A percentile compares a stretch with the other conserved stretches of the same genome.
Evolutionary conservation across 2,888 invertebrate genomes (phyloP).

Genomic region (Terebella lapidaria): DNA sequence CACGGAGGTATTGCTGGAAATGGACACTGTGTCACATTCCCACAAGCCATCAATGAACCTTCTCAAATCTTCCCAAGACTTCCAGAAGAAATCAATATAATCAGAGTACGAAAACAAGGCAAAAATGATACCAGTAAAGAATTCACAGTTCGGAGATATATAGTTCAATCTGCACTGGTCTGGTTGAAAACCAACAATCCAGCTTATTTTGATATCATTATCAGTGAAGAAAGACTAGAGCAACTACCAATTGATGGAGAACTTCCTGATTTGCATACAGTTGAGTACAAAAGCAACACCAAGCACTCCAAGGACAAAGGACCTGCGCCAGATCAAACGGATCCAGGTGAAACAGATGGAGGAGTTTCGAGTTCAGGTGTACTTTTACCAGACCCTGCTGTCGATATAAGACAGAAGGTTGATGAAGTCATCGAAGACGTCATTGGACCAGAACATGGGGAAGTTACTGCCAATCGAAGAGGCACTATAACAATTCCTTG

Average conservation of each 20-base stretch:
- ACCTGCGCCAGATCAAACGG: not conserved
- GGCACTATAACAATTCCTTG: slow-evolving; percentile 18
- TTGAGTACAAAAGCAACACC: too few relatives aligned
- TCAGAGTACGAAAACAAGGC: slow-evolving; percentile 17
- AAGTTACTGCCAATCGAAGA: slow-evolving; percentile 3
- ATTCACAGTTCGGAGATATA: slow-evolving; percentile 17
- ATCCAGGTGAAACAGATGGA: slow-evolving; percentile 10
- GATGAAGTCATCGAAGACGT: not conserved
- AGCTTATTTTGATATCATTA: too few relatives aligned
- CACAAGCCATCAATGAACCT: too few relatives aligned
- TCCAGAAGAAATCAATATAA: slow-evolving; percentile 19
- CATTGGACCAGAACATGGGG: not conserved
- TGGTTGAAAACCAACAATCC: too few relatives aligned
- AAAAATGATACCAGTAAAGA: too few relatives aligned
- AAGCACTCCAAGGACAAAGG: too few relatives aligned
- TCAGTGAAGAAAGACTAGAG: too few relatives aligned
- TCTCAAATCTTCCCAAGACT: too few relatives aligned
- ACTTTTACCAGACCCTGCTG: not conserved
- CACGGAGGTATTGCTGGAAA: too few relatives aligned
- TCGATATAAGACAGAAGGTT: not conserved
- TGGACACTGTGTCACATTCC: too few relatives aligned
- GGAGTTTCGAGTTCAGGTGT: slow-evolving; percentile 15
- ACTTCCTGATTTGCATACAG: too few relatives aligned
- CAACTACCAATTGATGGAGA: too few relatives aligned
- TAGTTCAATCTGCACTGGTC: slow-evolving; percentile 18